Percentiles rank a stretch among this genome's conserved stretches.
phyloP scores from a whole-genome alignment of 2,888 invertebrate species.

The Geophilus truncorum region DNA sequence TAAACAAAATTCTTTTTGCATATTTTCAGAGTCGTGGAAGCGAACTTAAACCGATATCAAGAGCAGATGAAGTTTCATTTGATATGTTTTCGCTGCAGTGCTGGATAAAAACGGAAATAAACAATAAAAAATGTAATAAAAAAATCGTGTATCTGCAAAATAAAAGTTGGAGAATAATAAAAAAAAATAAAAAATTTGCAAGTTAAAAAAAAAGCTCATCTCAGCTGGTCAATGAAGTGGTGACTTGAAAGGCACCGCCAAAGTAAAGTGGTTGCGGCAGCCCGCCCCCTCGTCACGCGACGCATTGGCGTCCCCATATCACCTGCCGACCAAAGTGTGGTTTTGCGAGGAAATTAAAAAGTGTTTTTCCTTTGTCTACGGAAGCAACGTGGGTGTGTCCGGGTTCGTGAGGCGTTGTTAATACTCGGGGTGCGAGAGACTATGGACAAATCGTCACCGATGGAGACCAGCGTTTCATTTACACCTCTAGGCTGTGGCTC shows the following conservation, averaged over 20 bases:
- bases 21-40: conserved; percentile 44
- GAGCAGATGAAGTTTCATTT: conserved; percentile 48
- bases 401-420: not conserved
- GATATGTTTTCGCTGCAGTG: conserved; percentile 45
- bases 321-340: conserved; percentile 10
- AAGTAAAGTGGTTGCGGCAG: not conserved
- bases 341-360: conserved; percentile 9
- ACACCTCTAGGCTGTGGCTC: conserved; percentile 31
- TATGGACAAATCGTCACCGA: conserved; percentile 25
- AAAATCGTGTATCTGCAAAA: not conserved
- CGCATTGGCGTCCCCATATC: not conserved
- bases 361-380: conserved; percentile 20
- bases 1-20: not conserved
- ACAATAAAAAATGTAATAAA: not conserved
- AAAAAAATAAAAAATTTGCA: no score
- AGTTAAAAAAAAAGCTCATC: not conserved
- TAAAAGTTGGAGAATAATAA: not conserved
- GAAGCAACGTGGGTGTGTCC: conserved; percentile 1
- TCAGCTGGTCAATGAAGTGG: conserved; percentile 13
- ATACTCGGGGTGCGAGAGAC: not conserved
- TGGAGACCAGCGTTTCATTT: conserved; percentile 31
- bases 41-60: conserved; percentile 46
- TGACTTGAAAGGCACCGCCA: conserved; percentile 20
- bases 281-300: conserved; percentile 20
- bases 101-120: not conserved